phyloP scores from a whole-genome alignment of 2,113 vertebrate species.

The Zosterops japonicus region DNA sequence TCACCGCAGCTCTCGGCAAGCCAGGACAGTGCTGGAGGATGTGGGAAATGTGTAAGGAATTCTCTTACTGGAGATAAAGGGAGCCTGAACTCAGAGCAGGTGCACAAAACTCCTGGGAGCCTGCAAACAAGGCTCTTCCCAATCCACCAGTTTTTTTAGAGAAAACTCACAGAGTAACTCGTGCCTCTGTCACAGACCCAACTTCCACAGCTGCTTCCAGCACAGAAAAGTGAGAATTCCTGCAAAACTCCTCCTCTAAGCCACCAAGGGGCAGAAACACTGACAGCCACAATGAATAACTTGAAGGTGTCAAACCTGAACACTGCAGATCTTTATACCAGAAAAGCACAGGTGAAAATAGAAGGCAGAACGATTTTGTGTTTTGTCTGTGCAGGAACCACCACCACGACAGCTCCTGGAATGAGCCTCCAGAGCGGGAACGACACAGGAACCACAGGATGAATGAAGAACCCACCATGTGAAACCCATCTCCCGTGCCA shows the following conservation, averaged over 20 bases:
- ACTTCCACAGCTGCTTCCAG: not conserved
- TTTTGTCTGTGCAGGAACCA: not conserved
- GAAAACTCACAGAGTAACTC: not conserved
- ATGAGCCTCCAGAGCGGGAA: not conserved
- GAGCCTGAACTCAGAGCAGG: not conserved
- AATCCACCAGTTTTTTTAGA: too few relatives aligned
- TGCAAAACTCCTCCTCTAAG: not conserved
- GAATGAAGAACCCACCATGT: not conserved
- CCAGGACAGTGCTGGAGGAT: accelerated
- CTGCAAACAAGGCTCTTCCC: accelerated
- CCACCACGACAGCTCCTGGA: accelerated
- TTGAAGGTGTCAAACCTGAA: not conserved
- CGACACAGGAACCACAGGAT: accelerated
- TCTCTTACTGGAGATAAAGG: not conserved
- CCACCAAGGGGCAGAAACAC: not conserved
- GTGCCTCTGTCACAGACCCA: not conserved
- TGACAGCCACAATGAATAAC: accelerated
- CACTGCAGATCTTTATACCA: accelerated
- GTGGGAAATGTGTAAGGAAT: not conserved
- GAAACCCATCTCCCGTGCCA: not conserved
- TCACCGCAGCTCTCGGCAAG: accelerated
- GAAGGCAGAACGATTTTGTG: accelerated
- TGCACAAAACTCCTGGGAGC: accelerated
- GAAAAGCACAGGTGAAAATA: not conserved
- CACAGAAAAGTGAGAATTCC: not conserved